These are phyloP conservation scores for Neosalanx taihuensis DNA, from an alignment of 2,797 vertebrate species.

Conservation along the genomic window DNA sequence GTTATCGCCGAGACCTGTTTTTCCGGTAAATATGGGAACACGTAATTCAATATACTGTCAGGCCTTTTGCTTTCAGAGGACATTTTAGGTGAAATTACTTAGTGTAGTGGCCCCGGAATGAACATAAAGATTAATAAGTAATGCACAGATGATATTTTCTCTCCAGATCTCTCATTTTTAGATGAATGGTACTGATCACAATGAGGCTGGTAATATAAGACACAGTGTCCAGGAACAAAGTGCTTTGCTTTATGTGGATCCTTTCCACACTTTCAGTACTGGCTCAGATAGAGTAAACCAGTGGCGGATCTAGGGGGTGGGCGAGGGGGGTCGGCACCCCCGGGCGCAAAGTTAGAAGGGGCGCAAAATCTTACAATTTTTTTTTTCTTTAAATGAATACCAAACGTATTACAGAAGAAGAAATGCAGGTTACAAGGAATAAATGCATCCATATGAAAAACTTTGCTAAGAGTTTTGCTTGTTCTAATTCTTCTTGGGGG, in stretches of 20 bases:
- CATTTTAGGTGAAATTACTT: slow-evolving; percentile 74
- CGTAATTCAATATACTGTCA: slow-evolving; percentile 71
- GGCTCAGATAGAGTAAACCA: not conserved
- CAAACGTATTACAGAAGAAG: too few relatives aligned
- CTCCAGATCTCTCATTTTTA: slow-evolving; percentile 54
- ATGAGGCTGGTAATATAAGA: slow-evolving; percentile 58
- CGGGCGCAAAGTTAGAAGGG: too few relatives aligned
- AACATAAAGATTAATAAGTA: slow-evolving; percentile 79
- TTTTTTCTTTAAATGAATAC: too few relatives aligned
- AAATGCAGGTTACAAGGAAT: too few relatives aligned
- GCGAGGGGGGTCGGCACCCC: too few relatives aligned
- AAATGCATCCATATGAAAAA: too few relatives aligned
- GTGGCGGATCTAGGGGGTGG: too few relatives aligned
- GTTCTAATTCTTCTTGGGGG: too few relatives aligned
- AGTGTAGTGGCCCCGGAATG: slow-evolving; percentile 69
- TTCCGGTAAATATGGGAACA: slow-evolving; percentile 75
- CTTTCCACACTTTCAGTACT: slow-evolving; percentile 2
- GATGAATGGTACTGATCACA: slow-evolving; percentile 66
- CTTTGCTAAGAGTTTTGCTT: too few relatives aligned
- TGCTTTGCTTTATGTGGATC: slow-evolving; percentile 25
- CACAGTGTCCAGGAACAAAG: slow-evolving; percentile 36
- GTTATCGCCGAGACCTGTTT: slow-evolving; percentile 75
- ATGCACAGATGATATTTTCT: slow-evolving; percentile 77
- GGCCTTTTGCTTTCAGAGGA: slow-evolving; percentile 72
- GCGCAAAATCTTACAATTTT: too few relatives aligned